Evolutionary conservation across 1,140 invertebrate genomes (phyloP), one percentile per base, ranked within the genome.

Genomic region (Ceratina calcarata): DNA sequence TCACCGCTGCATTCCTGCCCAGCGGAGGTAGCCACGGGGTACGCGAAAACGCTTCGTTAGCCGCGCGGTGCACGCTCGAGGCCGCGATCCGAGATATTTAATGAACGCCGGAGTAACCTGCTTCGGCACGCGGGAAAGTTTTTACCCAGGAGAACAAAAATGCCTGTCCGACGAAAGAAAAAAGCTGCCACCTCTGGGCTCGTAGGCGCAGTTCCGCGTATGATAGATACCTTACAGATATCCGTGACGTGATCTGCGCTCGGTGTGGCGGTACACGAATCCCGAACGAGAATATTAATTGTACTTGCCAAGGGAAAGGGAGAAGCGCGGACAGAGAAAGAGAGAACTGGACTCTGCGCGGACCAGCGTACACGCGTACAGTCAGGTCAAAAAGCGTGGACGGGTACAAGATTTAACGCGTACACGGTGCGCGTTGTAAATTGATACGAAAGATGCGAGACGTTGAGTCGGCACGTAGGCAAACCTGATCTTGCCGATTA

Each of bases 251-350:
- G 88, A 91, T 91, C 90, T 87, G 86, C 81, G 83, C 81, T 84
- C 85, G 83, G 83, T 89, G 82, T 86, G 83, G 82, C 84, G 82
- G 79, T 85, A 88, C 84, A 87, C 84, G 83, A 87, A 87, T 85
- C 75, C 86, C 80, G 81, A 90, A 90, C 84, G 79, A 87, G 90
- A 87, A 91, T 91, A 91, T 91, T 91, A 92, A 92, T 91, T 90
- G 89, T 83, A 65, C 82, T 86, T 68, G 83, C 65, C 57, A 58
- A 67, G 53, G 71, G 37, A 73, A 74, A 82, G 66, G 55, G 24
- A 22, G 60, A 67, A 37, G n/a, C 58, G 15, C 32, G 69, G 16
- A 74, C 51, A n/a, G 24, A 76, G 32, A 49, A 67, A 72, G 74
- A 61, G 45, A 68, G 45, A 80, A 69, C 69, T 77, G 80, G 74